Base-by-base conservation (phyloP, 2,888 invertebrate genomes). In the Campopleginae sp. region DNA sequence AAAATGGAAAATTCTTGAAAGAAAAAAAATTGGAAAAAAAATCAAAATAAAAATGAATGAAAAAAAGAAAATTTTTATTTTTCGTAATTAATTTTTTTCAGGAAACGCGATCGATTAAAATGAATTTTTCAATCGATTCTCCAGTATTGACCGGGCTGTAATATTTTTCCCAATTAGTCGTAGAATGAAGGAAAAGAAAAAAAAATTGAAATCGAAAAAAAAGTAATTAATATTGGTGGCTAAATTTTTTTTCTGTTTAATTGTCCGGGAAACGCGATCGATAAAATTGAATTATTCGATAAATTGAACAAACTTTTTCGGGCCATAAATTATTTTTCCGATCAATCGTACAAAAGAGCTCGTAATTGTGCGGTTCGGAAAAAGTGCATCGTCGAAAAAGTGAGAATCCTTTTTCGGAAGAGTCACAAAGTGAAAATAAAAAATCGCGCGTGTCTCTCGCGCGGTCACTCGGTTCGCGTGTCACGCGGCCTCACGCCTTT, bases 401-500 rank as follows among this genome's bases (percentile, higher is more conserved):
- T 12, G 2, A 0, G 27, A 1, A 27, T 27, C 27, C 27, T 58
- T 58, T 27, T 48, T n/a, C n/a, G 27, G 27, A 58, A 27, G 58
- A 27, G 19, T 38, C 14, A n/a, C 19, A 54, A 54, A 42, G 38
- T 12, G 63, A n/a, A 10, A 31, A 44, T 27, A 44, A 33, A 68
- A 78, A 78, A 54, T 72, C 74, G 31, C 65, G 80, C 63, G 65
- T 74, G 80, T 19, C 76, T 61, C 78, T 23, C 65, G 77, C 61
- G 77, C 58, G 80, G 79, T 68, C 72, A 58, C 44, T 51, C 71
- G 63, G 79, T 38, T 63, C 81, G 81, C 80, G 89, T 87, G 89
- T 88, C 88, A 84, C 51, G 27, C n/a, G n/a, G n/a, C 38, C 71
- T 84, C 87, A 79, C 78, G 87, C 70, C 84, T 84, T 83, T 82